Evolutionary conservation across 2,113 vertebrate genomes (phyloP).

Genomic region (Laticauda colubrina): DNA sequence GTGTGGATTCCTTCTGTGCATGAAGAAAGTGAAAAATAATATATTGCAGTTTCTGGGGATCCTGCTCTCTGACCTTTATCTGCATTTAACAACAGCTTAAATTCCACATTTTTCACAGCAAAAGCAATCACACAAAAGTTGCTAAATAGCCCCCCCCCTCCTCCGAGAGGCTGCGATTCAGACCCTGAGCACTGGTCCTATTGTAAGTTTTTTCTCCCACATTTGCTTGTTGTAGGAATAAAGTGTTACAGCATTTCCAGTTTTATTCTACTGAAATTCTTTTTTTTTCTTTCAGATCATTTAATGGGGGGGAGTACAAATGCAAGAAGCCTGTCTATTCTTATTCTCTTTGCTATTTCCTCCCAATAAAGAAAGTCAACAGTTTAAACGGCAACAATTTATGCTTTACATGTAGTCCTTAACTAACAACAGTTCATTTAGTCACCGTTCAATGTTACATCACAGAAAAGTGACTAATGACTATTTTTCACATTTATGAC

Average conservation of each 20-base stretch:
- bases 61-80: slow-evolving; percentile 58
- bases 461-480: too few relatives aligned
- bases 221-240: slow-evolving; percentile 46
- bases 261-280: slow-evolving; percentile 37
- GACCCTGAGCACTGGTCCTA: slow-evolving; percentile 30
- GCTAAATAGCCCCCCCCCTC: slow-evolving; percentile 32
- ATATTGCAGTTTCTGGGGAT: slow-evolving; percentile 50
- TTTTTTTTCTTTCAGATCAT: slow-evolving; percentile 25
- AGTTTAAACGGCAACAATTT: slow-evolving; percentile 42
- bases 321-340: slow-evolving; percentile 13
- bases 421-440: too few relatives aligned
- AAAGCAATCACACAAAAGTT: slow-evolving; percentile 49
- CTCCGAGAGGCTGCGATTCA: slow-evolving; percentile 49
- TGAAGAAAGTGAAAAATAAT: slow-evolving; percentile 51
- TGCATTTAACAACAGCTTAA: slow-evolving; percentile 57
- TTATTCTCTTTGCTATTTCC: slow-evolving; percentile 38
- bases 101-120: slow-evolving; percentile 54
- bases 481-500: too few relatives aligned
- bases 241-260: slow-evolving; percentile 38
- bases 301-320: slow-evolving; percentile 43
- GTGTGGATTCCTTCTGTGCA: slow-evolving; percentile 44
- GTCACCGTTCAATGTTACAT: too few relatives aligned
- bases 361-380: slow-evolving; percentile 29
- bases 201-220: slow-evolving; percentile 46
- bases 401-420: not conserved